Percentiles rank a stretch among this genome's conserved stretches.
These are phyloP conservation scores for Saccostrea echinata DNA, from an alignment of 1,140 invertebrate species.

Conservation along the genomic window DNA sequence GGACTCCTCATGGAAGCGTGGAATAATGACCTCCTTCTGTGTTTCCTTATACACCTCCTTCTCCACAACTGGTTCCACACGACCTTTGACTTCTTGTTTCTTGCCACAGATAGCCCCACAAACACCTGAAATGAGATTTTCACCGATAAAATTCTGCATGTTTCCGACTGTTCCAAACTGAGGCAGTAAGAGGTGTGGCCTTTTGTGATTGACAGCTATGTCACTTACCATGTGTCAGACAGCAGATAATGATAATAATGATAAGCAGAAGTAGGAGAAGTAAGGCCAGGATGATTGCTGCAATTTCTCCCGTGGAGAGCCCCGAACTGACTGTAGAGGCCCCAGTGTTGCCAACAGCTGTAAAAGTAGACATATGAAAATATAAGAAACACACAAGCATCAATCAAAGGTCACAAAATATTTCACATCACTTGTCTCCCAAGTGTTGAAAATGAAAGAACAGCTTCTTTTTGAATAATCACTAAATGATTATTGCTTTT, in stretches of 20 bases:
- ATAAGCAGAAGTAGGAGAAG: slow-evolving; percentile 48
- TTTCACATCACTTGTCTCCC: background rate
- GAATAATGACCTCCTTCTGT: slow-evolving; percentile 44
- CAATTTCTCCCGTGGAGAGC: slow-evolving; percentile 50
- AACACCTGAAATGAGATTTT: slow-evolving; percentile 4
- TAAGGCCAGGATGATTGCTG: slow-evolving; percentile 51
- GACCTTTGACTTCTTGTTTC: slow-evolving; percentile 48
- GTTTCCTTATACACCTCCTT: slow-evolving; percentile 48
- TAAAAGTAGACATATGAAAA: background rate
- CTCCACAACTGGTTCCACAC: slow-evolving; percentile 28
- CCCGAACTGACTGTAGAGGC: slow-evolving; percentile 40
- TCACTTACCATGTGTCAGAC: slow-evolving; percentile 48
- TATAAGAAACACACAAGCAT: background rate
- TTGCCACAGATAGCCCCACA: slow-evolving; percentile 48
- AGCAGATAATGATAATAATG: slow-evolving; percentile 47
- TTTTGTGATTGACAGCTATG: background rate
- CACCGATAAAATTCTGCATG: background rate
- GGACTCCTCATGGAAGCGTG: slow-evolving; percentile 49
- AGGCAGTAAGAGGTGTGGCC: background rate
- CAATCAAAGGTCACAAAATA: background rate
- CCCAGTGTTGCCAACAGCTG: slow-evolving; percentile 5
- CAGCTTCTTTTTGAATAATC: background rate
- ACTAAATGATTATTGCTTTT: background rate
- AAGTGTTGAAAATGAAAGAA: background rate
- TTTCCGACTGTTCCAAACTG: background rate